These are phyloP conservation scores for Anableps anableps DNA, from an alignment of 2,797 vertebrate species.

Conservation along the genomic window DNA sequence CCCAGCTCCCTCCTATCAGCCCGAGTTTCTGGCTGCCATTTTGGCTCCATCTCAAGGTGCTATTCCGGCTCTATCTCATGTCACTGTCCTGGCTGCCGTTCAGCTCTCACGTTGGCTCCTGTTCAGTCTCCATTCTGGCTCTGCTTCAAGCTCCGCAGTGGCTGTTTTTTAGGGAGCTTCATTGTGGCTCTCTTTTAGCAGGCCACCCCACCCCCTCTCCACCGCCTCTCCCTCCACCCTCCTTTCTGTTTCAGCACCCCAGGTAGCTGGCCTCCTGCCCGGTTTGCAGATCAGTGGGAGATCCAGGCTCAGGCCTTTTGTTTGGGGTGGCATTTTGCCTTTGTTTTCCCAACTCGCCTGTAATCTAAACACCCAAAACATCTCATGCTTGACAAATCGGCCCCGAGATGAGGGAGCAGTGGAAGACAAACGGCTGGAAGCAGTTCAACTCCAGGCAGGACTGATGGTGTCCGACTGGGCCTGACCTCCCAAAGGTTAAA, in stretches of 20 bases:
- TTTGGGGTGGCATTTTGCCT: constrained; percentile 84
- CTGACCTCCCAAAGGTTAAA: constrained; percentile 86
- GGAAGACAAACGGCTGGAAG: constrained; percentile 83
- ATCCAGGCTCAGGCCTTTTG: constrained; percentile 79
- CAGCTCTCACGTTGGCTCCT: constrained; percentile 73
- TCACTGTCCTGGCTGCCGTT: constrained; percentile 77
- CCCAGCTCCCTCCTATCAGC: constrained; percentile 63
- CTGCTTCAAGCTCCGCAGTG: constrained; percentile 69
- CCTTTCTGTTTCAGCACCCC: constrained; percentile 77
- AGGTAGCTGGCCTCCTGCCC: constrained; percentile 83
- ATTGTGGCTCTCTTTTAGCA: constrained; percentile 76
- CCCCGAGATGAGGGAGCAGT: constrained; percentile 74
- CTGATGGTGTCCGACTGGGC: constrained; percentile 84
- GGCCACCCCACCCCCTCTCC: neutral
- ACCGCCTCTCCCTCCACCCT: neutral
- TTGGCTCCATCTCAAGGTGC: constrained; percentile 76
- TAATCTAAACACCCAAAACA: constrained; percentile 85
- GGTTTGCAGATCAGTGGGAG: constrained; percentile 77
- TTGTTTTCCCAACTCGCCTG: constrained; percentile 82
- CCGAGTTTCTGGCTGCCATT: constrained; percentile 74
- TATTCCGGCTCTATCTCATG: constrained; percentile 79
- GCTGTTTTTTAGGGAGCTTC: constrained; percentile 55
- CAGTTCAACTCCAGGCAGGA: constrained; percentile 80
- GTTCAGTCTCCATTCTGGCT: constrained; percentile 77
- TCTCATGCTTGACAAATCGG: constrained; percentile 82